Evolutionary conservation across 2,888 invertebrate species (phyloP).

Genomic region (Platycheirus rosarum): DNA sequence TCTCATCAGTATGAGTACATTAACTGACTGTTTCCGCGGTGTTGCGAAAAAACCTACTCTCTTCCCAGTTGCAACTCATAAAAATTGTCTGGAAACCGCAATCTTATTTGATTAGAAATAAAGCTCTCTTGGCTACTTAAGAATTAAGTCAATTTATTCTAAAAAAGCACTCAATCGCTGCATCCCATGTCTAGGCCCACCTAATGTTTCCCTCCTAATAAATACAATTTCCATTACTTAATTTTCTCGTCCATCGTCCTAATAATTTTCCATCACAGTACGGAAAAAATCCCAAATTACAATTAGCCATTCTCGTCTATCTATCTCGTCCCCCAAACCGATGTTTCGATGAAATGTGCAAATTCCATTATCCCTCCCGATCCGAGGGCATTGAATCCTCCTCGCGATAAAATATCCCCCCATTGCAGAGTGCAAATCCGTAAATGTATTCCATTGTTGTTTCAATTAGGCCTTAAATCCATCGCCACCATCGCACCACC

Average conservation of each 20-base stretch:
- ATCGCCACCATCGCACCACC: constrained; percentile 17
- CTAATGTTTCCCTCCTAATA: neutral
- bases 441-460: constrained; percentile 71
- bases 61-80: too few relatives aligned
- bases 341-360: constrained; percentile 22
- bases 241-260: constrained; percentile 39
- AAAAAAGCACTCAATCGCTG: neutral
- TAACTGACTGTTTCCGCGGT: too few relatives aligned
- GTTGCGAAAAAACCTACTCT: too few relatives aligned
- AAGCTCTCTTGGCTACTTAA: neutral
- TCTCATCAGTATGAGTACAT: too few relatives aligned
- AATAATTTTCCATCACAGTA: constrained; percentile 38
- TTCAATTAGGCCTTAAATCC: constrained; percentile 68
- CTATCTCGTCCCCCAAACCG: constrained; percentile 2
- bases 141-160: neutral
- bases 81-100: neutral
- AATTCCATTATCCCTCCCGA: constrained; percentile 42
- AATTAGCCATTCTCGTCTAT: constrained; percentile 4
- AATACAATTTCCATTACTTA: constrained; percentile 54
- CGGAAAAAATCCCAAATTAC: constrained; percentile 41
- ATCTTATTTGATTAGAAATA: neutral
- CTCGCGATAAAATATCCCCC: constrained; percentile 27
- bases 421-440: constrained; percentile 61
- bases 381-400: neutral
- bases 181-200: neutral